phyloP scores from a whole-genome alignment of 2,113 vertebrate species.

The Zosterops borbonicus region DNA sequence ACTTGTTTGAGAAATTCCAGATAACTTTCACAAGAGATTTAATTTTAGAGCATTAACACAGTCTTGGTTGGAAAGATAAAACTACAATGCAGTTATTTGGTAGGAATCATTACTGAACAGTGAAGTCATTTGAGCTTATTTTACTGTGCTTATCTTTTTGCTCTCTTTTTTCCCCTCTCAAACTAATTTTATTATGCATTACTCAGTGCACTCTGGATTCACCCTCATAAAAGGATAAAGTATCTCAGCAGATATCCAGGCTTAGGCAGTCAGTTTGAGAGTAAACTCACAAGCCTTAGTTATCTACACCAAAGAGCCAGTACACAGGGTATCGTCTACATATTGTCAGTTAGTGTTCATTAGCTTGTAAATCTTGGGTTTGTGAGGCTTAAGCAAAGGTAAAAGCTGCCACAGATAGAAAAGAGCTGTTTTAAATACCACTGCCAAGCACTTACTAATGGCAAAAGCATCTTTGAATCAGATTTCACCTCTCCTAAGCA shows the following conservation, averaged over 20 bases:
- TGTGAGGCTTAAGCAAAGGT: constrained; percentile 49
- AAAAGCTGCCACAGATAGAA: constrained; percentile 50
- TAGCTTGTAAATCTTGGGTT: constrained; percentile 56
- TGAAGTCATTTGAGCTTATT: constrained; percentile 84
- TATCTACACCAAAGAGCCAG: constrained; percentile 26
- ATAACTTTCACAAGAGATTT: constrained; percentile 85
- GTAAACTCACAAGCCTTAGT: constrained; percentile 45
- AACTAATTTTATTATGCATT: constrained; percentile 79
- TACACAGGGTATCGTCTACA: constrained; percentile 13
- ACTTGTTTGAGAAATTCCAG: constrained; percentile 89
- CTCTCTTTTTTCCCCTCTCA: not conserved
- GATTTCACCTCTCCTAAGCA: constrained; percentile 23
- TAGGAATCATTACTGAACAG: constrained; percentile 78
- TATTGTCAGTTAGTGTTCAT: constrained; percentile 29
- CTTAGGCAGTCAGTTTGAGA: constrained; percentile 61
- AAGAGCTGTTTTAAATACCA: constrained; percentile 25
- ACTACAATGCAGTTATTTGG: constrained; percentile 79
- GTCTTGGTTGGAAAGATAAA: constrained; percentile 81
- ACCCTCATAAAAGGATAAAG: constrained; percentile 80
- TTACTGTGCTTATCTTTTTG: constrained; percentile 76
- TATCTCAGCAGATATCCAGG: constrained; percentile 73
- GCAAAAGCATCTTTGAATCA: constrained; percentile 53
- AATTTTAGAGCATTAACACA: constrained; percentile 85
- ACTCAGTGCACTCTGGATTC: constrained; percentile 79
- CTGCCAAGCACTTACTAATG: constrained; percentile 65